These are phyloP conservation scores for Aleadryas rufinucha DNA, from an alignment of 2,113 vertebrate genomes.

Conservation along the genomic window DNA sequence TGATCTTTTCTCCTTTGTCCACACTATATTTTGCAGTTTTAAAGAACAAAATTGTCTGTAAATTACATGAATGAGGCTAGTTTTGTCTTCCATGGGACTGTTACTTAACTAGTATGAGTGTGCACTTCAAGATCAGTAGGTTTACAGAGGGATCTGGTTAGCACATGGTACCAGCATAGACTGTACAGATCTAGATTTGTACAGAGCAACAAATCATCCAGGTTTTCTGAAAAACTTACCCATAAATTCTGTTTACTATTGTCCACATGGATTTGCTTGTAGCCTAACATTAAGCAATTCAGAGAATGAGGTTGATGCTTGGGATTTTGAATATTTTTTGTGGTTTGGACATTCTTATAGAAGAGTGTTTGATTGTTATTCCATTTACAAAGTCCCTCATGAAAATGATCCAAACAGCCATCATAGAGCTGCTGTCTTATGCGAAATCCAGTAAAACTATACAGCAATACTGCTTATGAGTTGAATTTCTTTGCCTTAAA, in stretches of 20 bases:
- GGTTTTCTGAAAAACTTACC: neutral
- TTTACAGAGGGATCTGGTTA: neutral
- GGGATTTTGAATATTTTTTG: neutral
- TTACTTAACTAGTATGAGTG: neutral
- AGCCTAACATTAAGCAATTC: neutral
- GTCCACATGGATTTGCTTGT: neutral
- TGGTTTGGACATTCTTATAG: neutral
- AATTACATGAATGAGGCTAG: neutral
- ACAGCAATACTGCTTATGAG: neutral
- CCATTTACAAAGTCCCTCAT: neutral
- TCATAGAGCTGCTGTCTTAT: neutral
- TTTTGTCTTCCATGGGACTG: neutral
- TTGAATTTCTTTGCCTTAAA: neutral
- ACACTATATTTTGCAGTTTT: neutral
- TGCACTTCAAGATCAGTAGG: neutral
- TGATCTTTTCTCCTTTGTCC: neutral
- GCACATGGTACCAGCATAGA: fast-evolving
- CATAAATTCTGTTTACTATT: neutral
- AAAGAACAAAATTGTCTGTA: neutral
- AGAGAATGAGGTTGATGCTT: neutral
- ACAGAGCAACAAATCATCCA: neutral
- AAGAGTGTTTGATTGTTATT: neutral
- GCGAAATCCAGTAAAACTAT: neutral
- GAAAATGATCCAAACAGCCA: neutral
- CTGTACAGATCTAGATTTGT: too few species aligned